Conservation (phyloP, 2,113 vertebrate species). For the Sebastes schlegelii region DNA sequence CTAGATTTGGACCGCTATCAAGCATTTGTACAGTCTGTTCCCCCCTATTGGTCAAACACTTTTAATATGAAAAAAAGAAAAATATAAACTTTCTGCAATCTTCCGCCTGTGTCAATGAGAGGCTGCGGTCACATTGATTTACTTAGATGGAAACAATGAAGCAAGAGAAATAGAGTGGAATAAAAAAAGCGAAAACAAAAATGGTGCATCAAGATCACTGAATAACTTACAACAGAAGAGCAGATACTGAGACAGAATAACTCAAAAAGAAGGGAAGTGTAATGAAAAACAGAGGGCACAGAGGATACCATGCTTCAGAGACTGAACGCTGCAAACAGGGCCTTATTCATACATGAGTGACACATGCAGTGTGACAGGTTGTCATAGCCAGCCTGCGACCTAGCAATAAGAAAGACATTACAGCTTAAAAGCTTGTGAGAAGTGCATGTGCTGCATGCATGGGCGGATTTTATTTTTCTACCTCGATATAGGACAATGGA, state of each 20-base stretch:
- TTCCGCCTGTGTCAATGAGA: neutral
- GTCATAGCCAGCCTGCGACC: neutral
- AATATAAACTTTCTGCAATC: neutral
- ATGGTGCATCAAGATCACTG: neutral
- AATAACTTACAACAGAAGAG: neutral
- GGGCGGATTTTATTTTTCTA: neutral
- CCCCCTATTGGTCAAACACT: neutral
- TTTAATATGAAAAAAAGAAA: neutral
- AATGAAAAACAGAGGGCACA: neutral
- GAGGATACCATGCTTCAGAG: neutral
- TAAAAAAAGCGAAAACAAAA: neutral
- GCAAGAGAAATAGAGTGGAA: neutral
- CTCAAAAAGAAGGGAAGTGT: neutral
- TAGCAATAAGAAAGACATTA: neutral
- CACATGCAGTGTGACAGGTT: constrained; percentile 4
- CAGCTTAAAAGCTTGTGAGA: neutral
- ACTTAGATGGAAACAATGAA: neutral
- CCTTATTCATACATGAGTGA: neutral
- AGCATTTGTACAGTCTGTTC: neutral
- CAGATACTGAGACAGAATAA: neutral
- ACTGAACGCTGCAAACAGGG: neutral
- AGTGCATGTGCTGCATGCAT: neutral
- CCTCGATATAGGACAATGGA: neutral
- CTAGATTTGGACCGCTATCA: neutral
- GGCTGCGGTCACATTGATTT: neutral